Base-by-base conservation (phyloP, 1,140 invertebrate species). In the Macrocentrus cingulum region DNA sequence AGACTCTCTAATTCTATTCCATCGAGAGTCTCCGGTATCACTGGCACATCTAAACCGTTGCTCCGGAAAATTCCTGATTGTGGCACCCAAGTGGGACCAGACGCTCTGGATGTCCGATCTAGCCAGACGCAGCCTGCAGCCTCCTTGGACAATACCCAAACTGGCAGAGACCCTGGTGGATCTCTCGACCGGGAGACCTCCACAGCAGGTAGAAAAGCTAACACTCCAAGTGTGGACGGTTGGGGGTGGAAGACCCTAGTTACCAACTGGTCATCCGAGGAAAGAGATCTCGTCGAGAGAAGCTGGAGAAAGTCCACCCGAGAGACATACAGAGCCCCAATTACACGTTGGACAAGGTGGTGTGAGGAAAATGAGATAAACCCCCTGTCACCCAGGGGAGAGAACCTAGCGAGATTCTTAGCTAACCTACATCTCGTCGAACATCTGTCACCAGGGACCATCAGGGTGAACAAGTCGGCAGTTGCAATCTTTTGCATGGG, bases 401-500 rank as follows among this genome's bases (percentile, higher is more conserved):
- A 64, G 9, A 22, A 63, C 20, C 7, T 62, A 15, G 52, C 60
- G 1, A 52, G 49, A 52, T 61, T 62, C 34, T 29, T 59, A 42
- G 54, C 44, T 44, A 64, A 49, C 59, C 56, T 45, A 41, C 53
- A 3, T 61, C 22, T 62, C 4, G 51, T 11, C 8, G 15, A 56
- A 23, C n/a, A 42, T 25, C 34, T 69, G 18, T 58, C 62, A 15
- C 63, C 64, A 16, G 60, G 62, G 32, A 66, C 70, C 1, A 68
- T 74, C 59, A 56, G 72, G 18, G 65, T 74, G 1, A 64, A 74
- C 56, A 72, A 70, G 57, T 72, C 70, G 7, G 65, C 60, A 16
- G 61, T 72, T 25, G 20, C 62, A 0, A 67, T 66, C 1, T 62
- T 74, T 41, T 71, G 69, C 41, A 62, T 66, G 37, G 54, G 42